Evolutionary conservation across 2,797 vertebrate genomes (phyloP), one percentile per base, ranked within the genome.

Genomic region (Apogon hyalosoma): DNA sequence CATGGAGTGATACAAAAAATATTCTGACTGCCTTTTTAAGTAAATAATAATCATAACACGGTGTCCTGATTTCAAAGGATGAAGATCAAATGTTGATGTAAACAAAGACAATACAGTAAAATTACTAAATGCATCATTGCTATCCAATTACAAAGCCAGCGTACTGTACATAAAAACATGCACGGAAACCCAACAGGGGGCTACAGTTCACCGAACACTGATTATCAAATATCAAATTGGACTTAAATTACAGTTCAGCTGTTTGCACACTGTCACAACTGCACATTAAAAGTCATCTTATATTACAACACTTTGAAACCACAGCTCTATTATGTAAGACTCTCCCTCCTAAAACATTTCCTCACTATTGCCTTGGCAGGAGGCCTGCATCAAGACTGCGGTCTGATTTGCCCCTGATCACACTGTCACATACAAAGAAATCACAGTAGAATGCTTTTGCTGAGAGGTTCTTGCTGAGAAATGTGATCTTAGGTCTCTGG

Each of bases 321-420:
- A 10, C 24, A 16, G 50, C 56, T 54, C 24, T 42, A 21, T 86
- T 87, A 88, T 39, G 56, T 78, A 89, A 80, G 45, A 16, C 43
- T 13, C 31, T 16, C 18, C 46, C 10, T n/a, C 33, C 5, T 13
- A 69, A 21, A 58, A 50, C 40, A 47, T 70, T 66, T 50, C 69
- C 48, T 69, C 77, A 53, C 50, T 38, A 61, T 68, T 33, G 51
- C 24, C 16, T 42, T 76, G 82, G 73, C 75, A 42, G 40, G 1
- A 24, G 1, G 40, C 66, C 77, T 70, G 28, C 52, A 14, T 12
- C 18, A 39, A 57, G 39, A 77, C 10, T 3, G 3, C 46, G 59
- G 56, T 13, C 65, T 77, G 65, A 75, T 80, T 47, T 64, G 21
- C 61, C 45, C 31, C 42, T 15, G 39, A 60, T 58, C 56, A 15